Evolutionary conservation across 2,113 vertebrate genomes (phyloP).

Genomic region (Monarcha castaneiventris): DNA sequence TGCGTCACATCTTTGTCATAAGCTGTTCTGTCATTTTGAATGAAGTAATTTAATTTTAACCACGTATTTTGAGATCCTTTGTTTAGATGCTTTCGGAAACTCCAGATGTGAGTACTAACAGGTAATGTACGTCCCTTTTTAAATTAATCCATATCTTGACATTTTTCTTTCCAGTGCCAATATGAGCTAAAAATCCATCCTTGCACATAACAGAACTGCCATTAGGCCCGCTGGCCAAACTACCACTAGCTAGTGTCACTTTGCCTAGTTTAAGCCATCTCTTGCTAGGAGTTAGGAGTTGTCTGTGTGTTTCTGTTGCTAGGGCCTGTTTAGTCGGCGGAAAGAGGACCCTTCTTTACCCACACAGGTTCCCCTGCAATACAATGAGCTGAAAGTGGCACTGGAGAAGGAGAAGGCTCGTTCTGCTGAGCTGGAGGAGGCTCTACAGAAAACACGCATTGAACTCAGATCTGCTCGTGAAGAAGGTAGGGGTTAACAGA

Average conservation of each 20-base stretch:
- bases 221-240: constrained; percentile 67
- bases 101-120: constrained; percentile 26
- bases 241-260: constrained; percentile 67
- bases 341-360: constrained; percentile 94
- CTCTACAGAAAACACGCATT: constrained; percentile 94
- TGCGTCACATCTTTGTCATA: neutral
- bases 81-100: constrained; percentile 56
- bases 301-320: constrained; percentile 83
- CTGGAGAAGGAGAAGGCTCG: constrained; percentile 96
- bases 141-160: constrained; percentile 12
- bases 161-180: constrained; percentile 59
- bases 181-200: constrained; percentile 62
- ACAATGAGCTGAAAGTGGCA: constrained; percentile 95
- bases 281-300: constrained; percentile 83
- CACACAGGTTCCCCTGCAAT: constrained; percentile 94
- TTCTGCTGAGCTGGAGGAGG: constrained; percentile 93
- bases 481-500: constrained; percentile 82
- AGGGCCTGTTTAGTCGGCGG: constrained; percentile 97
- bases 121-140: constrained; percentile 14
- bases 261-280: constrained; percentile 70
- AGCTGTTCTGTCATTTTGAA: constrained; percentile 20
- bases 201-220: constrained; percentile 48
- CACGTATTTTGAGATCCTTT: constrained; percentile 45
- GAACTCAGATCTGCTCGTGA: constrained; percentile 92
- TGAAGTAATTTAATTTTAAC: constrained; percentile 36